Evolutionary conservation across 1,140 invertebrate species (phyloP).

Genomic region (Trinorchestia longiramus): DNA sequence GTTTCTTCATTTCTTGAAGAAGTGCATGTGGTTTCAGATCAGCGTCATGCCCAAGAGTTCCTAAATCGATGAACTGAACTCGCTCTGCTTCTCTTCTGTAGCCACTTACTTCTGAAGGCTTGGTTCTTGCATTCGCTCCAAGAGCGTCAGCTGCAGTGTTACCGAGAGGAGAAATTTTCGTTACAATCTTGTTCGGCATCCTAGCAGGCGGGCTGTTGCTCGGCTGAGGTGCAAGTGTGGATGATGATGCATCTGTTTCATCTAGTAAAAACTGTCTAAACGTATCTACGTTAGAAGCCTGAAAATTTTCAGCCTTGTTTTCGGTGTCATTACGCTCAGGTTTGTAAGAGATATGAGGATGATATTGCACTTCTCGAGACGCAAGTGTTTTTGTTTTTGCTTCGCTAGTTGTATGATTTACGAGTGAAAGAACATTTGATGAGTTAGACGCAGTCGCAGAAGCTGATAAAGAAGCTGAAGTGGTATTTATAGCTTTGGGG

Average conservation of each 20-base stretch:
- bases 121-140: neutral
- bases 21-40: neutral
- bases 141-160: slow-evolving; percentile 7
- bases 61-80: neutral
- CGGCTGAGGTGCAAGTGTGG: neutral
- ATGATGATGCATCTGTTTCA: neutral
- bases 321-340: neutral
- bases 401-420: neutral
- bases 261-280: slow-evolving; percentile 1
- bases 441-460: neutral
- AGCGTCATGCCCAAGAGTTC: neutral
- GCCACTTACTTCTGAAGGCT: neutral
- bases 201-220: neutral
- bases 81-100: neutral
- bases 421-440: neutral
- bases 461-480: neutral
- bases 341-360: neutral
- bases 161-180: slow-evolving; percentile 38
- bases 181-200: neutral
- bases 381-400: neutral
- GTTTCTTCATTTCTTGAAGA: slow-evolving; percentile 7
- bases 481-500: neutral
- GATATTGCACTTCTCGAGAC: neutral
- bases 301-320: neutral
- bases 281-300: neutral